Percentiles rank a stretch among this genome's conserved stretches.
Conservation (phyloP, 2,888 invertebrate genomes). For the Xanthia icteritia region DNA sequence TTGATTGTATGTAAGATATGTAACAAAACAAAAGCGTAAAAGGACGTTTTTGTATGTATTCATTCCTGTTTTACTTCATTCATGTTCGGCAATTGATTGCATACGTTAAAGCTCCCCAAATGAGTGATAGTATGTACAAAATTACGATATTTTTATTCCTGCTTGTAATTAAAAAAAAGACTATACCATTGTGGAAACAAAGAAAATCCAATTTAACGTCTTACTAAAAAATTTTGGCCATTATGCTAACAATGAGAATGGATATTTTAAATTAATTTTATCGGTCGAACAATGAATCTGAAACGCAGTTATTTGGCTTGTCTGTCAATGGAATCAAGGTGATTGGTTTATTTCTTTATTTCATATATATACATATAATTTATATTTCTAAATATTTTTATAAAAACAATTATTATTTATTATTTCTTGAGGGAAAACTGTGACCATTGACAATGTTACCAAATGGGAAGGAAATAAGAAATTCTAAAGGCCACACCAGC, state of each 20-base stretch:
- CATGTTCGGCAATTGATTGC: not conserved
- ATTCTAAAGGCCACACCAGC: not conserved
- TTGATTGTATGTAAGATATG: not conserved
- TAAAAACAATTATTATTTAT: no score
- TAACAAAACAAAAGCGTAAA: not conserved
- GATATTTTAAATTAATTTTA: slow-evolving; percentile 17
- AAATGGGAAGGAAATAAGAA: not conserved
- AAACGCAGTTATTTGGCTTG: slow-evolving; percentile 14
- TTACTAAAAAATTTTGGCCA: not conserved
- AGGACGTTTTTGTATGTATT: not conserved
- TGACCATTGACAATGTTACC: not conserved
- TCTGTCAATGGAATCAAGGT: slow-evolving; percentile 15
- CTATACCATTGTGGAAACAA: not conserved
- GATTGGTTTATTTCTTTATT: slow-evolving; percentile 15
- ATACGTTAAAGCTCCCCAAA: not conserved
- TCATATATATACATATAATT: no score
- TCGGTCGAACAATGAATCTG: slow-evolving; percentile 29
- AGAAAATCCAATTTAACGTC: not conserved
- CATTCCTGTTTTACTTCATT: not conserved
- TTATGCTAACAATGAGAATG: slow-evolving; percentile 6
- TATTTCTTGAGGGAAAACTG: not conserved
- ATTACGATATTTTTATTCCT: no score
- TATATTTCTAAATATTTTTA: no score
- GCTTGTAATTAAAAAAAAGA: not conserved
- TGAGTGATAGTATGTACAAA: not conserved